These are phyloP conservation scores for Neolamprologus toae DNA, from an alignment of 2,113 vertebrate genomes.

Conservation along the genomic window DNA sequence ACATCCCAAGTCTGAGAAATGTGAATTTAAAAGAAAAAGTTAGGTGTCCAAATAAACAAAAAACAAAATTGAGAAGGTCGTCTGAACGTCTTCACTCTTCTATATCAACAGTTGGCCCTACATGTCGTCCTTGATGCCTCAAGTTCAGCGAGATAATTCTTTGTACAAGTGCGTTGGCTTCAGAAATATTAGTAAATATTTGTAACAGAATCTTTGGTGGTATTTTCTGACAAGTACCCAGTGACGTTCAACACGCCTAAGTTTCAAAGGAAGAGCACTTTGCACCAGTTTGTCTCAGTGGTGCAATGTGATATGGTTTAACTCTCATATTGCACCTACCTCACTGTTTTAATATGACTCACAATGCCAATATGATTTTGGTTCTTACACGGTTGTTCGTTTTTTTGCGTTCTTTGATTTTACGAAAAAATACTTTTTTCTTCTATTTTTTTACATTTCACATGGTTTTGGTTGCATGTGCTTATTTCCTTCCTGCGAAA, in stretches of 20 bases:
- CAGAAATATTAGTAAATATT: background rate
- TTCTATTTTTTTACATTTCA: background rate
- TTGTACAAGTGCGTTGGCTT: background rate
- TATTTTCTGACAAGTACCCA: background rate
- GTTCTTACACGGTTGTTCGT: conserved; percentile 21
- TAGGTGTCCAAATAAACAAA: background rate
- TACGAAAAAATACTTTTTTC: background rate
- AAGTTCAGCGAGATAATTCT: background rate
- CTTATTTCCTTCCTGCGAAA: conserved; percentile 10
- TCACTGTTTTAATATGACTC: conserved; percentile 54
- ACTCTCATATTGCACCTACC: conserved; percentile 46
- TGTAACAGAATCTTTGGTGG: background rate
- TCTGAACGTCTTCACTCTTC: background rate
- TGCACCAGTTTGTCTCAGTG: background rate
- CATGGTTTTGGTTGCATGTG: background rate
- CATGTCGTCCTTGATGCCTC: background rate
- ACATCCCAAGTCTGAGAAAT: background rate
- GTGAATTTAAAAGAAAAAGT: background rate
- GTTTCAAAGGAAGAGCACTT: conserved; percentile 8
- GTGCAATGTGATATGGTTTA: background rate
- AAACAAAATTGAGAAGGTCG: background rate
- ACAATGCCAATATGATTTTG: conserved; percentile 53
- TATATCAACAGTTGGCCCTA: background rate
- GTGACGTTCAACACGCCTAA: background rate
- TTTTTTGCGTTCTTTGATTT: background rate